These are phyloP conservation scores for Callospermophilus lateralis DNA, from an alignment of 2,113 vertebrate species.

Conservation along the genomic window DNA sequence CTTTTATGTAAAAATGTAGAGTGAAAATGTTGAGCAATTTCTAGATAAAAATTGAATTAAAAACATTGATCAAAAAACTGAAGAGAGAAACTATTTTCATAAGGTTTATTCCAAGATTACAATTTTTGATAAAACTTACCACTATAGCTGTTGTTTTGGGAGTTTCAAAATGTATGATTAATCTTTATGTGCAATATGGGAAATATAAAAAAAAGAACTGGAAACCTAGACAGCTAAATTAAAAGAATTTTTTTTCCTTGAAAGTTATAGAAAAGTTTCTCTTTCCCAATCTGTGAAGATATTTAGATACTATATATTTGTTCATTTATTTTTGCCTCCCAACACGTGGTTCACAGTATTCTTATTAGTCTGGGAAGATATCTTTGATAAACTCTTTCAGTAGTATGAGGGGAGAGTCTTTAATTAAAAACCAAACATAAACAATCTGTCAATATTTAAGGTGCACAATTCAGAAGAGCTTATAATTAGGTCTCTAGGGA, in stretches of 20 bases:
- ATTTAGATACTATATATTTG: slow-evolving; percentile 57
- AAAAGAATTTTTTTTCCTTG: background rate
- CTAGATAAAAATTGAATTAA: slow-evolving; percentile 44
- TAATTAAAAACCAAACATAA: slow-evolving; percentile 80
- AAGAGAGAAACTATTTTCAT: slow-evolving; percentile 22
- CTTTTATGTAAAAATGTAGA: background rate
- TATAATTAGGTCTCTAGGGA: slow-evolving; percentile 81
- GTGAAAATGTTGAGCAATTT: slow-evolving; percentile 18
- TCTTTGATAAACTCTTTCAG: slow-evolving; percentile 78
- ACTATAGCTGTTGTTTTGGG: background rate
- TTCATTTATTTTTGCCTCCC: slow-evolving; percentile 64
- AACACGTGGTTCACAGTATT: slow-evolving; percentile 56
- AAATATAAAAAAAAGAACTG: background rate
- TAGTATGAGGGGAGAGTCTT: slow-evolving; percentile 35
- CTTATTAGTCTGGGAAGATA: slow-evolving; percentile 69
- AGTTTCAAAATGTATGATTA: slow-evolving; percentile 53
- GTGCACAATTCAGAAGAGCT: slow-evolving; percentile 49
- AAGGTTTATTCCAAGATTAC: slow-evolving; percentile 19
- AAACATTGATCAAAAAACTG: slow-evolving; percentile 42
- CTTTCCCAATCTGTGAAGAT: background rate
- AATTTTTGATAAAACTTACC: slow-evolving; percentile 17
- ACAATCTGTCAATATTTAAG: slow-evolving; percentile 50
- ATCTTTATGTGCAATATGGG: slow-evolving; percentile 18
- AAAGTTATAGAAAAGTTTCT: slow-evolving; percentile 51
- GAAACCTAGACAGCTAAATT: background rate